A percentile compares a stretch with the other conserved stretches of the same genome.
These are phyloP conservation scores for Trinectes maculatus DNA, from an alignment of 2,113 vertebrate genomes.

Conservation along the genomic window DNA sequence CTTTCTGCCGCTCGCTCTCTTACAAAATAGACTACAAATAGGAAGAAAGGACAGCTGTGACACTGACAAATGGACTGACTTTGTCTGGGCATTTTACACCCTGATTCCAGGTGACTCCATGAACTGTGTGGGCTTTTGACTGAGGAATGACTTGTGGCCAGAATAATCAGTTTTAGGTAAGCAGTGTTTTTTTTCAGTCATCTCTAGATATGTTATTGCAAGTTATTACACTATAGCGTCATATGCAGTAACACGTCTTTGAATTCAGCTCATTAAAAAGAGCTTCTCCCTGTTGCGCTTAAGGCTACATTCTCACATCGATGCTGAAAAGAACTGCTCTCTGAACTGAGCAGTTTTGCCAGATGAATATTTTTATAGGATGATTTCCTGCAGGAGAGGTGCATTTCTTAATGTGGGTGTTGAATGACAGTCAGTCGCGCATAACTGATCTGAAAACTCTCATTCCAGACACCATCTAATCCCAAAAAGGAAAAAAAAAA, in stretches of 20 bases:
- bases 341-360: slow-evolving; percentile 3
- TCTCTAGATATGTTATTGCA: slow-evolving; percentile 2
- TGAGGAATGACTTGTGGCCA: background rate
- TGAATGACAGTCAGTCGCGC: slow-evolving; percentile 45
- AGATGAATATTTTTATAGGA: slow-evolving; percentile 30
- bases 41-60: slow-evolving; percentile 46
- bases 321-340: background rate
- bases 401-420: slow-evolving; percentile 12
- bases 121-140: slow-evolving; percentile 11
- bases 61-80: slow-evolving; percentile 54
- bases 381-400: slow-evolving; percentile 24
- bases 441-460: slow-evolving; percentile 46
- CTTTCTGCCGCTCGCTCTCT: background rate
- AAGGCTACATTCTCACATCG: background rate
- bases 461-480: slow-evolving; percentile 42
- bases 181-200: background rate
- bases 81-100: slow-evolving; percentile 10
- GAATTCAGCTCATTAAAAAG: background rate
- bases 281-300: background rate
- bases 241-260: background rate
- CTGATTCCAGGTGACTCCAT: slow-evolving; percentile 36
- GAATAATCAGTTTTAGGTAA: slow-evolving; percentile 11
- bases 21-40: background rate
- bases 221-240: background rate
- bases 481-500: slow-evolving; percentile 7